Base-by-base conservation (phyloP, 2,113 vertebrate species). In the Hiodon tergisus region DNA sequence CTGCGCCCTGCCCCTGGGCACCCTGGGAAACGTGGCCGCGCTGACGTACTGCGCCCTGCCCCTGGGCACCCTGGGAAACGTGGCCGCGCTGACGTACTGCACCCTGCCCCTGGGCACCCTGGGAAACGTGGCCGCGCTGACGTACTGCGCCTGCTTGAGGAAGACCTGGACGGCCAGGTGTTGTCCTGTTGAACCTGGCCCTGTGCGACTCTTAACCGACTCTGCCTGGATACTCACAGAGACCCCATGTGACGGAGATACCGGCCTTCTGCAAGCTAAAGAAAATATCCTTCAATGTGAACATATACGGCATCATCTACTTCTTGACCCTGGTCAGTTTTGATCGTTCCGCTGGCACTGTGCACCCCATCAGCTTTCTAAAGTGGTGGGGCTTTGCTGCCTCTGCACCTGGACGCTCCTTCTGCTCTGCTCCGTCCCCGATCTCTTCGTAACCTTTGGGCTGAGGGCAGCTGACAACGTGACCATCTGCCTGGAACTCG, bases 1-100 rank as follows among this genome's bases (percentile, higher is more conserved):
- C 11, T 72, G 86, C 3, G 85, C 82, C 11, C 77, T 93, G 74
- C 79, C 90, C 8, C 68, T 86, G 69, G 92, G 92, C 74, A 84
- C 94, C 78, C 76, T 94, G 69, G 91, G 92, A 75, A 94, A 93
- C n/a, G n/a, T n/a, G n/a, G n/a, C n/a, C n/a, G n/a, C n/a, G n/a
- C n/a, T n/a, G n/a, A n/a, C n/a, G n/a, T n/a, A n/a, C 11, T 72
- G 86, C 3, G 85, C 82, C 11, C 77, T 93, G 74, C 79, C 90
- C 8, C 68, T 86, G 69, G 92, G 92, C 74, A 84, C 94, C 78
- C 76, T 94, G 69, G 91, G 92, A 75, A 94, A 93, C n/a, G n/a
- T n/a, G n/a, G n/a, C n/a, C n/a, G n/a, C n/a, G n/a, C n/a, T n/a
- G n/a, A n/a, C n/a, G n/a, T n/a, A n/a, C 11, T 72, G 86, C 3